Conservation (phyloP, 2,797 vertebrate species). For the Neomorphus geoffroyi region DNA sequence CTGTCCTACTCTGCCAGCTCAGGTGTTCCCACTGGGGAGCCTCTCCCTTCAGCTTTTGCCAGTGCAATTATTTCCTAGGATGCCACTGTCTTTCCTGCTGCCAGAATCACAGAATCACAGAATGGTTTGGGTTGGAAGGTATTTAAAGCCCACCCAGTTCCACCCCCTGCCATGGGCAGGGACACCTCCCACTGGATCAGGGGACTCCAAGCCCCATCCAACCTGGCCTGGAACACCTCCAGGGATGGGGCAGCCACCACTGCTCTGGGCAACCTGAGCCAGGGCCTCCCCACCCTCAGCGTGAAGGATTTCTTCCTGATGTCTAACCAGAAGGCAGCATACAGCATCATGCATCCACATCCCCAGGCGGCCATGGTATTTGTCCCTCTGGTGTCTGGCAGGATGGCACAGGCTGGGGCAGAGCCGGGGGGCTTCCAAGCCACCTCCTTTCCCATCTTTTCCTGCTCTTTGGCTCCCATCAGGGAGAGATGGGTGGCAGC, state of each 20-base stretch:
- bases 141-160: no score
- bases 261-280: no score
- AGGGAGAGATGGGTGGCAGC: neutral
- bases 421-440: neutral
- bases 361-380: neutral
- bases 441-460: neutral
- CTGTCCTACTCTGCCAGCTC: neutral
- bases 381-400: neutral
- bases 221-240: no score
- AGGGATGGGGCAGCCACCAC: no score
- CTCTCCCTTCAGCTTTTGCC: neutral
- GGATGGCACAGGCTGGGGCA: neutral
- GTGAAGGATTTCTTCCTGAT: no score
- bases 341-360: neutral
- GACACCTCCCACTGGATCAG: no score
- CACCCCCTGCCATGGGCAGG: no score
- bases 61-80: neutral
- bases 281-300: no score
- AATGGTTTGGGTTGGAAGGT: no score
- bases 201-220: no score
- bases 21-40: neutral
- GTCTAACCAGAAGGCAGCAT: rapidly evolving
- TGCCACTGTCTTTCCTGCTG: neutral
- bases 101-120: neutral
- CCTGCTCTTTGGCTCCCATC: neutral